Evolutionary conservation across 2,797 vertebrate genomes (phyloP).

Genomic region (Myripristis murdjan): DNA sequence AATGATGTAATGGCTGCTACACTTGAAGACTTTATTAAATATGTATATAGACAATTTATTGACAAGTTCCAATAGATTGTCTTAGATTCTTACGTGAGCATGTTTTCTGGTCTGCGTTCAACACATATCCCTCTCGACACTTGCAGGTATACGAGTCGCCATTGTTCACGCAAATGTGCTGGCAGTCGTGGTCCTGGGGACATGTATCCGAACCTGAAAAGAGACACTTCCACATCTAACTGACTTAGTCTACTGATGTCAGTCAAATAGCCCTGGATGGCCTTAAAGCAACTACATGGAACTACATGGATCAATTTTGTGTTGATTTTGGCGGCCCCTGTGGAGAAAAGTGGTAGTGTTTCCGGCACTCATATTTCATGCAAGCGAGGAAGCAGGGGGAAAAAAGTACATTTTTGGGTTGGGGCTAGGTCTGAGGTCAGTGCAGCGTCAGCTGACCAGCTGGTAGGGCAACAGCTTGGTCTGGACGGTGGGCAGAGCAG

Average conservation of each 20-base stretch:
- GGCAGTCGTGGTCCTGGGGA: constrained; percentile 80
- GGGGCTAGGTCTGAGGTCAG: too few species aligned
- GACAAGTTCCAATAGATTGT: not conserved
- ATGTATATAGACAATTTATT: not conserved
- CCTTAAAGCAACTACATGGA: too few species aligned
- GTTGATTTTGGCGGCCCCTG: too few species aligned
- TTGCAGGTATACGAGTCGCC: constrained; percentile 76
- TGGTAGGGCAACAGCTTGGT: too few species aligned
- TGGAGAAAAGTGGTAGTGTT: too few species aligned
- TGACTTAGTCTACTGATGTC: not conserved
- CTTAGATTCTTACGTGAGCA: constrained; percentile 82
- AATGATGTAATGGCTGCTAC: not conserved
- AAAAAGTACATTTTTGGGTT: too few species aligned
- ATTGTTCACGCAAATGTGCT: constrained; percentile 83
- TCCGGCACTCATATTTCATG: too few species aligned
- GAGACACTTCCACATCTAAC: constrained; percentile 32
- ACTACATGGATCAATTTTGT: too few species aligned
- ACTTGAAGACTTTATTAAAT: not conserved
- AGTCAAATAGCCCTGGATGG: too few species aligned
- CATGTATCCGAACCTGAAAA: constrained; percentile 70
- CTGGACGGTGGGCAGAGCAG: too few species aligned
- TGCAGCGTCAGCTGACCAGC: too few species aligned
- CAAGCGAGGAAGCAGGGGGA: too few species aligned
- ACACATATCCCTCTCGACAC: constrained; percentile 81
- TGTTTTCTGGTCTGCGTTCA: constrained; percentile 83